Evolutionary conservation across 2,888 invertebrate species (phyloP).

Genomic region (Sisyra terminalis): DNA sequence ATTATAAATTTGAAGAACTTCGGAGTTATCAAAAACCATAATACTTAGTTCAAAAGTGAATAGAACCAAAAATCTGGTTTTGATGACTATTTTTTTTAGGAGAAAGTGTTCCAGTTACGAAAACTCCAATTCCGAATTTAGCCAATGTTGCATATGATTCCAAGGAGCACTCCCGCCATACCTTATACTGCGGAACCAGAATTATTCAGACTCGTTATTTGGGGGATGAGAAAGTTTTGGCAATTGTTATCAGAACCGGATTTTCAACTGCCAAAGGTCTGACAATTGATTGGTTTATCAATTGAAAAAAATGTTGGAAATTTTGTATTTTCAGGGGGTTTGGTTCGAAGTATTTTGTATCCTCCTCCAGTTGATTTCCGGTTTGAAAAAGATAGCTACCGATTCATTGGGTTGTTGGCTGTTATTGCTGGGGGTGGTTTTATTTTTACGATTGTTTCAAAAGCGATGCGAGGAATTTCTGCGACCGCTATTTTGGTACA

Average conservation of each 20-base stretch:
- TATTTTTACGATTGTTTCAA: constrained; percentile 71
- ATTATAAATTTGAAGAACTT: background rate
- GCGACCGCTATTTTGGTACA: constrained; percentile 53
- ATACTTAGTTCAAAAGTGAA: no score
- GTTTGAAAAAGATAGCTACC: constrained; percentile 86
- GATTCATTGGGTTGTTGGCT: constrained; percentile 70
- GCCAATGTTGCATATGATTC: constrained; percentile 50
- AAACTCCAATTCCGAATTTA: constrained; percentile 66
- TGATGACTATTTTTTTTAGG: constrained; percentile 31
- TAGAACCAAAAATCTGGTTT: no score
- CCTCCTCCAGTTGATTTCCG: constrained; percentile 94
- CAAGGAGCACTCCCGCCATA: constrained; percentile 74
- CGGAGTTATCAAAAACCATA: background rate
- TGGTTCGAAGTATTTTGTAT: constrained; percentile 85
- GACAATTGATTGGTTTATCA: background rate
- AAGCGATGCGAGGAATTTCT: constrained; percentile 45
- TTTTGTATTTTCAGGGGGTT: constrained; percentile 24
- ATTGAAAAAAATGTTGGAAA: background rate
- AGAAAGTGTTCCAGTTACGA: constrained; percentile 87
- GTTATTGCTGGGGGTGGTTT: constrained; percentile 67
- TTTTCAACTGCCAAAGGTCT: constrained; percentile 80
- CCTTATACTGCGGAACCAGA: constrained; percentile 78
- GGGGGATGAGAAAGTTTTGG: constrained; percentile 23
- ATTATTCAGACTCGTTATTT: constrained; percentile 73
- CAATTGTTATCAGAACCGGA: constrained; percentile 69